Evolutionary conservation across 2,888 invertebrate genomes (phyloP).

Genomic region (Microplitis manilae): DNA sequence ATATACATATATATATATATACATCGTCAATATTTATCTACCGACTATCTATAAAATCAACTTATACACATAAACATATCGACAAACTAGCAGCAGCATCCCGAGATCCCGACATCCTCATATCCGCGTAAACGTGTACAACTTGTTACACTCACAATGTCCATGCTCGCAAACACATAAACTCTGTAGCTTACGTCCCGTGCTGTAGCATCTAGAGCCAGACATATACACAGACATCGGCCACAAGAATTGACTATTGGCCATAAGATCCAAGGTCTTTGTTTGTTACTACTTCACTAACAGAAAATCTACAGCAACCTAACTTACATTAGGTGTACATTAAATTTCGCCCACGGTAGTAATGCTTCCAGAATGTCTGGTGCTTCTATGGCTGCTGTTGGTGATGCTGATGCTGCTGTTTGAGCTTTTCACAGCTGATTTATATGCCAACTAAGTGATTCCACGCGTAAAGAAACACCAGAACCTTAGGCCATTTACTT

Average conservation of each 20-base stretch:
- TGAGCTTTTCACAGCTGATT: conserved; percentile 46
- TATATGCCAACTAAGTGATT: conserved; percentile 52
- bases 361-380: conserved; percentile 13
- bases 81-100: not conserved
- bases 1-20: not conserved
- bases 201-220: too few relatives aligned
- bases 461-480: conserved; percentile 38
- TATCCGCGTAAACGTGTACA: not conserved
- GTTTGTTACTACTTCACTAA: not conserved
- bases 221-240: too few relatives aligned
- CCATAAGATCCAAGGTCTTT: not conserved
- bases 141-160: not conserved
- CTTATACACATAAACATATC: not conserved
- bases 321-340: conserved; percentile 29
- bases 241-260: too few relatives aligned
- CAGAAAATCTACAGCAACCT: not conserved
- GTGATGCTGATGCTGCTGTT: conserved; percentile 18
- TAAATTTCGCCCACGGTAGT: conserved; percentile 44
- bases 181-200: not conserved
- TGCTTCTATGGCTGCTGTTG: not conserved
- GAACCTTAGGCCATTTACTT: not conserved
- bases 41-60: not conserved
- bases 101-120: not conserved
- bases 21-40: not conserved
- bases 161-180: not conserved